phyloP scores from a whole-genome alignment of 2,113 vertebrate genomes.

The Thalassoma bifasciatum region DNA sequence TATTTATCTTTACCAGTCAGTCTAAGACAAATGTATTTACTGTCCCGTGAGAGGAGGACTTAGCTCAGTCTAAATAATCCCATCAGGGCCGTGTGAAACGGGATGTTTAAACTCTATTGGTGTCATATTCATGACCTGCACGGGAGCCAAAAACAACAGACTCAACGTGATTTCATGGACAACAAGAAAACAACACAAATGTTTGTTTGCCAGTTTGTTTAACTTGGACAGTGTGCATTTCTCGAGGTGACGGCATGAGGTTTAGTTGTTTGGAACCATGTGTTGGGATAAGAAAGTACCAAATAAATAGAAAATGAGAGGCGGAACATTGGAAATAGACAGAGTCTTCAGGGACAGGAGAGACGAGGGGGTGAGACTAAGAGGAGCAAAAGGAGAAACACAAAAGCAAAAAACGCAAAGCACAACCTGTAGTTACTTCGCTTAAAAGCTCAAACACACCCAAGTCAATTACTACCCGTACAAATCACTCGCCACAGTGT shows the following conservation, averaged over 20 bases:
- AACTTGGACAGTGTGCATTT: slow-evolving; percentile 33
- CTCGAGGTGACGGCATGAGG: slow-evolving; percentile 11
- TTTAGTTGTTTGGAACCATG: slow-evolving; percentile 20
- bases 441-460: slow-evolving; percentile 78
- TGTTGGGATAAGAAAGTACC: slow-evolving; percentile 47
- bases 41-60: slow-evolving; percentile 34
- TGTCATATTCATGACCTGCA: slow-evolving; percentile 69
- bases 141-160: slow-evolving; percentile 70
- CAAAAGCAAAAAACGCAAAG: slow-evolving; percentile 64
- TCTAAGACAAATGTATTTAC: slow-evolving; percentile 72
- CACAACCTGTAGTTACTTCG: slow-evolving; percentile 77
- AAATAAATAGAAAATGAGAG: slow-evolving; percentile 54
- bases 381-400: slow-evolving; percentile 18
- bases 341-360: slow-evolving; percentile 35
- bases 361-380: slow-evolving; percentile 30
- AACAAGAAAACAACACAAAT: slow-evolving; percentile 52
- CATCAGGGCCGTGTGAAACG: slow-evolving; percentile 73
- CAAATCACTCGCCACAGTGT: slow-evolving; percentile 74
- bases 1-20: slow-evolving; percentile 70
- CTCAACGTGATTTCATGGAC: slow-evolving; percentile 45
- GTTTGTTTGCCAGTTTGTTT: slow-evolving; percentile 62
- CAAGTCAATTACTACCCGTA: slow-evolving; percentile 83
- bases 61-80: slow-evolving; percentile 64
- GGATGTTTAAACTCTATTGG: slow-evolving; percentile 73
- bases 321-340: slow-evolving; percentile 43